Evolutionary conservation across 2,888 invertebrate species (phyloP).

Genomic region (Harpagoxenus sublaevis): DNA sequence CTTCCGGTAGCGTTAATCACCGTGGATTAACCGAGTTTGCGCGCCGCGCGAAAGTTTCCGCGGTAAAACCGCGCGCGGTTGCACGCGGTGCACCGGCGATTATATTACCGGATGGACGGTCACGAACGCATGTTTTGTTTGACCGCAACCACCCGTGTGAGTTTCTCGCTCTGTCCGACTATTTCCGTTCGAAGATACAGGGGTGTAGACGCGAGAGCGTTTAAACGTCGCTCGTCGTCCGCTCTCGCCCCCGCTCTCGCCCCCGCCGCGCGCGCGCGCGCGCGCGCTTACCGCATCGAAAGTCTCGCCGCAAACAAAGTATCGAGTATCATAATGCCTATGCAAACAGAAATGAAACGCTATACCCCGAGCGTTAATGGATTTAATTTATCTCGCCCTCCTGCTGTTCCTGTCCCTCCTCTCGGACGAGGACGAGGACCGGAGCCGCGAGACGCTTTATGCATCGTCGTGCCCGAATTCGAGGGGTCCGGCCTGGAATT

Average conservation of each 20-base stretch:
- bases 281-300: constrained; percentile 57
- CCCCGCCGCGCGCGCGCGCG: neutral
- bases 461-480: constrained; percentile 12
- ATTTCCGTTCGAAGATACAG: constrained; percentile 40
- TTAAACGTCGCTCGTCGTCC: constrained; percentile 57
- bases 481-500: neutral
- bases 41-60: constrained; percentile 11
- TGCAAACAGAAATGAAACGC: constrained; percentile 84
- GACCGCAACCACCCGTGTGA: constrained; percentile 28
- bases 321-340: constrained; percentile 84
- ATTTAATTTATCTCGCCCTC: constrained; percentile 78
- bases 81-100: constrained; percentile 13
- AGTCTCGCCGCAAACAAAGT: constrained; percentile 74
- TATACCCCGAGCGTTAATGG: constrained; percentile 83
- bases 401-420: neutral
- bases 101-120: constrained; percentile 33
- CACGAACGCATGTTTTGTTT: constrained; percentile 35
- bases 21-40: constrained; percentile 11
- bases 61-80: constrained; percentile 1
- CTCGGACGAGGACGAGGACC: neutral
- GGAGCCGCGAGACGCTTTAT: neutral
- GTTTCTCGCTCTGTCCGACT: constrained; percentile 36
- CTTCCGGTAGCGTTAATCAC: constrained; percentile 19
- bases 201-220: constrained; percentile 40
- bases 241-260: constrained; percentile 25